These are phyloP conservation scores for Chymomyza procnemis DNA, from an alignment of 2,888 invertebrate genomes.

Conservation along the genomic window DNA sequence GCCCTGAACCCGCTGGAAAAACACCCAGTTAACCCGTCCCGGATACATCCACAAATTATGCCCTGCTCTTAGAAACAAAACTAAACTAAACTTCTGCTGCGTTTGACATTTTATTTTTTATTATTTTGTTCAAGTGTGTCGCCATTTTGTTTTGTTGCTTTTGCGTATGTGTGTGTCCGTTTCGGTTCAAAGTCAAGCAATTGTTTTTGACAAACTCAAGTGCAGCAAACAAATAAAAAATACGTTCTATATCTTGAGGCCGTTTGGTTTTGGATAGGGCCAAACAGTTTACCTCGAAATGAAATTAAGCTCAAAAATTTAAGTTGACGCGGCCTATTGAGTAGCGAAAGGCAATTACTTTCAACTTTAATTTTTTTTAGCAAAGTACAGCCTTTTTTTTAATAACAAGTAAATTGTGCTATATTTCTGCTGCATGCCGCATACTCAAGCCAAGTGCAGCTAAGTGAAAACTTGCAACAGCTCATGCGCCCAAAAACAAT, in stretches of 20 bases:
- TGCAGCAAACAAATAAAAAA: constrained; percentile 54
- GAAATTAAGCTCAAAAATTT: too few species aligned
- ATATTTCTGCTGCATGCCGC: too few species aligned
- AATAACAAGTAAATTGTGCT: too few species aligned
- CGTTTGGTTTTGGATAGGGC: neutral
- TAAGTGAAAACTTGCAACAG: constrained; percentile 35
- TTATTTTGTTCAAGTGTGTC: neutral
- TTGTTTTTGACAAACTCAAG: constrained; percentile 64
- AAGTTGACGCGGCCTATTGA: too few species aligned
- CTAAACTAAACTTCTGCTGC: neutral
- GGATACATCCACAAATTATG: neutral
- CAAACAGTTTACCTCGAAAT: too few species aligned
- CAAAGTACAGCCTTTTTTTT: too few species aligned
- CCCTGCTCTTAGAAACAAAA: neutral
- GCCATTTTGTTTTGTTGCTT: neutral
- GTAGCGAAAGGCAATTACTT: too few species aligned
- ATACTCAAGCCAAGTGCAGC: too few species aligned
- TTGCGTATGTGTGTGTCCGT: constrained; percentile 17
- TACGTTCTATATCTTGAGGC: neutral
- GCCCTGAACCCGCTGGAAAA: neutral
- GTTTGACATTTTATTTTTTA: neutral
- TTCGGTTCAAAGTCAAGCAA: constrained; percentile 51
- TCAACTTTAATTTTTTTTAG: too few species aligned
- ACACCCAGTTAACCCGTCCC: neutral
- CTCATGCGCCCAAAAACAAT: constrained; percentile 13